phyloP scores from a whole-genome alignment of 2,888 invertebrate species.

The Nowickia ferox region DNA sequence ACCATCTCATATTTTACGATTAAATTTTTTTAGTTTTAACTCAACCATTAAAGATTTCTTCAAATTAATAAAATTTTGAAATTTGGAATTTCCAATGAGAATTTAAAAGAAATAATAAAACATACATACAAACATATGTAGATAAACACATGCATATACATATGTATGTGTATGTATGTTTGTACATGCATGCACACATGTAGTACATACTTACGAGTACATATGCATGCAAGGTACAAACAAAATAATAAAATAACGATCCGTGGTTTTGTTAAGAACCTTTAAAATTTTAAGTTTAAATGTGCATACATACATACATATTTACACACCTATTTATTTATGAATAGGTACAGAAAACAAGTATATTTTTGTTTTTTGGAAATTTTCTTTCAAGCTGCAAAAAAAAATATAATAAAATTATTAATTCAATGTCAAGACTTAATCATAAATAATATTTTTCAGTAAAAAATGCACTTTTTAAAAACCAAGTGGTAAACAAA shows the following conservation, averaged over 20 bases:
- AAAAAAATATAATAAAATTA: constrained; percentile 7
- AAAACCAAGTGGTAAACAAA: constrained; percentile 10
- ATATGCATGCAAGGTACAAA: not conserved
- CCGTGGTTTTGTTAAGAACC: constrained; percentile 9
- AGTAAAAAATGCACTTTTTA: not conserved
- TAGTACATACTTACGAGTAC: too few species aligned
- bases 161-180: too few species aligned
- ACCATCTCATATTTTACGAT: too few species aligned
- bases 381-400: not conserved
- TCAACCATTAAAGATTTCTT: not conserved
- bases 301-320: too few species aligned
- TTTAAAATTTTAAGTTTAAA: not conserved
- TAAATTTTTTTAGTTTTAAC: too few species aligned
- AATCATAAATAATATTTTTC: not conserved
- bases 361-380: too few species aligned
- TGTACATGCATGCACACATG: too few species aligned
- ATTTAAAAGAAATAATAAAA: not conserved
- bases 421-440: constrained; percentile 18
- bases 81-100: constrained; percentile 8
- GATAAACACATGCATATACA: too few species aligned
- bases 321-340: too few species aligned
- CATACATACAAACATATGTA: too few species aligned
- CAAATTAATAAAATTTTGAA: not conserved
- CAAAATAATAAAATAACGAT: not conserved
- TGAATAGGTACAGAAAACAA: not conserved